These are phyloP conservation scores for Caenorhabditis briggsae DNA, from an alignment of 1,140 invertebrate species.

Conservation along the genomic window DNA sequence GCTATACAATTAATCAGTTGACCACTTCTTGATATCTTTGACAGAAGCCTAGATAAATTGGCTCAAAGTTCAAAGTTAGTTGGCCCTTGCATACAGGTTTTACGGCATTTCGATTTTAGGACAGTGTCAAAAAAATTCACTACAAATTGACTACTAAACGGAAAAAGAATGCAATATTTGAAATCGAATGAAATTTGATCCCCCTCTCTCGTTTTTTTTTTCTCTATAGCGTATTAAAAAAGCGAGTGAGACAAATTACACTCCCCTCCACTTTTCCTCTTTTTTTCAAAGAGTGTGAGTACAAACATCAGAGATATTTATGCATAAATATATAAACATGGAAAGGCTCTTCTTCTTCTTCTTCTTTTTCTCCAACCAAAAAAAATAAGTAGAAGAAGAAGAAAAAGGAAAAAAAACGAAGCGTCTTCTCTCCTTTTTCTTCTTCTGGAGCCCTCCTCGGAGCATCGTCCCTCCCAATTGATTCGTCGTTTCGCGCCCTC, in stretches of 20 bases:
- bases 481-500: conserved; percentile 33
- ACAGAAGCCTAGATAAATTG: too few species aligned
- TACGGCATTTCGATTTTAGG: too few species aligned
- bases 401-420: not conserved
- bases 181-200: not conserved
- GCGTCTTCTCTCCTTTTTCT: conserved; percentile 22
- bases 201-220: not conserved
- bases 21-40: too few species aligned
- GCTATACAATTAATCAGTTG: too few species aligned
- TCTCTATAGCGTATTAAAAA: not conserved
- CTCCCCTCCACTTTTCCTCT: not conserved
- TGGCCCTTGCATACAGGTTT: too few species aligned
- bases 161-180: too few species aligned
- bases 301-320: conserved; percentile 26
- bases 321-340: conserved; percentile 49
- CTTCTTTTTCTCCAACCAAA: not conserved
- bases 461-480: conserved; percentile 21
- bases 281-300: not conserved
- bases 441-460: not conserved
- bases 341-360: too few species aligned
- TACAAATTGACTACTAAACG: too few species aligned
- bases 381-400: not conserved
- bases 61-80: too few species aligned
- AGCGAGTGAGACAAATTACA: conserved; percentile 8
- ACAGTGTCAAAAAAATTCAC: too few species aligned